Conservation (phyloP, 2,113 vertebrate genomes). For the Austrofundulus limnaeus region DNA sequence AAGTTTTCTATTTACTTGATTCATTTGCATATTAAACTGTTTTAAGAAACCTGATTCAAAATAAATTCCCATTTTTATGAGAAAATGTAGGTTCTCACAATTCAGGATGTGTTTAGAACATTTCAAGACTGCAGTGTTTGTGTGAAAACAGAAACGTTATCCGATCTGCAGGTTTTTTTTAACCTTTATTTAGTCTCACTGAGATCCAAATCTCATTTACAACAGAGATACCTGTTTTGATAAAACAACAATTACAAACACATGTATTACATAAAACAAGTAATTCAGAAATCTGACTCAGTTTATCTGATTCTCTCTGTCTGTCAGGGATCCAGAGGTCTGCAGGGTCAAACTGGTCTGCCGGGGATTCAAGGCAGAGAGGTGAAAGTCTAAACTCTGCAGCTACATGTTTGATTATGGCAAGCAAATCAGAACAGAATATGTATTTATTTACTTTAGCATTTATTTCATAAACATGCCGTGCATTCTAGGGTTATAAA, state of each 20-base stretch:
- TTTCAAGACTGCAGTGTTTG: background rate
- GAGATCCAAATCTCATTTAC: too few species aligned
- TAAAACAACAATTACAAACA: too few species aligned
- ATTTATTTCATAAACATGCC: background rate
- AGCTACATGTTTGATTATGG: background rate
- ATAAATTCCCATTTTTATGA: too few species aligned
- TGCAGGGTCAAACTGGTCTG: slow-evolving; percentile 71
- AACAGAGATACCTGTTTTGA: too few species aligned
- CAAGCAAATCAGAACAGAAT: background rate
- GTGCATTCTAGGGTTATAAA: slow-evolving; percentile 77
- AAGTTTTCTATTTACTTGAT: background rate
- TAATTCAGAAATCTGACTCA: too few species aligned
- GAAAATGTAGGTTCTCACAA: too few species aligned
- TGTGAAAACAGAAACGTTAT: background rate
- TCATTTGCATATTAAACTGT: background rate
- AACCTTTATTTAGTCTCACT: too few species aligned
- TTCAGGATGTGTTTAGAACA: background rate
- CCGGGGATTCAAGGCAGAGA: slow-evolving; percentile 79
- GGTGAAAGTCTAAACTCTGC: slow-evolving; percentile 52
- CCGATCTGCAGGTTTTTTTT: too few species aligned
- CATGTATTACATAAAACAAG: too few species aligned
- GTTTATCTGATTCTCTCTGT: background rate
- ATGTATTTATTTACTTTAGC: background rate
- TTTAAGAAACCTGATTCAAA: background rate
- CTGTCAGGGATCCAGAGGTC: slow-evolving; percentile 76